A percentile compares a stretch with the other conserved stretches of the same genome.
These are phyloP conservation scores for Dendrophyllia cribrosa DNA, from an alignment of 64 coral and sea anemone species.

Conservation along the genomic window DNA sequence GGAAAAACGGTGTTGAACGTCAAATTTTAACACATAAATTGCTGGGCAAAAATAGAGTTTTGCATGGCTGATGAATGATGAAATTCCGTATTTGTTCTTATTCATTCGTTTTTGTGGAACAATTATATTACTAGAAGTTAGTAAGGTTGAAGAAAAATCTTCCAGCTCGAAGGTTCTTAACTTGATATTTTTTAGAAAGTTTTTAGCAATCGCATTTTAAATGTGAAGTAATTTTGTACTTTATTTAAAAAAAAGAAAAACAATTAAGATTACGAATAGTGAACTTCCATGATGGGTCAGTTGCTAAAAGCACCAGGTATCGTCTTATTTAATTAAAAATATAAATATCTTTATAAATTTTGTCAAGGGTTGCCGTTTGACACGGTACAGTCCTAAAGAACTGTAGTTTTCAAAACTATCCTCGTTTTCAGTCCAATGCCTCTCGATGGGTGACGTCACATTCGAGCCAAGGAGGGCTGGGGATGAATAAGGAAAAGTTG, in stretches of 20 bases:
- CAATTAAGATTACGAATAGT: not conserved
- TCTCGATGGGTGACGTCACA: too few species aligned
- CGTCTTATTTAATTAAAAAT: not conserved
- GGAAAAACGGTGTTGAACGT: not conserved
- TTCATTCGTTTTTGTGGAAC: not conserved
- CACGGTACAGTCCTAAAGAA: too few species aligned
- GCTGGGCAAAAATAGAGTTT: not conserved
- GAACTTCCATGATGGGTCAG: not conserved
- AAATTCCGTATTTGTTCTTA: not conserved
- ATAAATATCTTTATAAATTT: not conserved
- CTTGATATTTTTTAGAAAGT: not conserved
- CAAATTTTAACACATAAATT: not conserved
- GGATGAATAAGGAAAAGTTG: too few species aligned
- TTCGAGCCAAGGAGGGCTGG: too few species aligned
- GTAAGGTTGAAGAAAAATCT: too few species aligned
- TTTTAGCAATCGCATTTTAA: not conserved
- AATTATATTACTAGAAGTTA: too few species aligned
- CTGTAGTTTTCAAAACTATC: too few species aligned
- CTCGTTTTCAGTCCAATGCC: too few species aligned
- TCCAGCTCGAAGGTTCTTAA: not conserved
- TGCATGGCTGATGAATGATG: not conserved
- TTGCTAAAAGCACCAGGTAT: not conserved
- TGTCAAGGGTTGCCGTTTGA: too few species aligned
- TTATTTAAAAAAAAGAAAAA: not conserved
- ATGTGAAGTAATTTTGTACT: constrained; percentile 16